Evolutionary conservation across 2,797 vertebrate species (phyloP).

Genomic region (Tiaroga cobitis): DNA sequence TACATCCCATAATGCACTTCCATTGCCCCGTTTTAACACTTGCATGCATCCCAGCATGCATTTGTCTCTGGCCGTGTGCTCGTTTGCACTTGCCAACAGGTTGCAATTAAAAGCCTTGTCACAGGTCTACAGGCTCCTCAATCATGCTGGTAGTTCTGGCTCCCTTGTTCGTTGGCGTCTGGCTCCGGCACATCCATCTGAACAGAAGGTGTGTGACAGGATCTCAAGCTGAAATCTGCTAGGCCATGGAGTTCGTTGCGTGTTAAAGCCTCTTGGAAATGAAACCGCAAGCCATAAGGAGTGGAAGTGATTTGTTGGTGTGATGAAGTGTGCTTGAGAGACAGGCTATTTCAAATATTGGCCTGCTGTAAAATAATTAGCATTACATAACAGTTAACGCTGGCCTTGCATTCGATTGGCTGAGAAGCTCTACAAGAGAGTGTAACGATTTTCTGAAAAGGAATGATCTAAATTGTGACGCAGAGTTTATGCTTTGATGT

Average conservation of each 20-base stretch:
- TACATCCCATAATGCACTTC: not conserved
- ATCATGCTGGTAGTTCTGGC: conserved; percentile 29
- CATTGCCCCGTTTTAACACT: conserved; percentile 1
- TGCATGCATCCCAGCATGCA: not conserved
- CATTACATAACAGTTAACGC: conserved; percentile 22
- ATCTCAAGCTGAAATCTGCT: conserved; percentile 31
- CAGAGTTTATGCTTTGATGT: conserved; percentile 15
- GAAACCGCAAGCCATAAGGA: conserved; percentile 26
- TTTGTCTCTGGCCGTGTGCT: conserved; percentile 15
- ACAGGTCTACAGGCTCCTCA: conserved; percentile 34
- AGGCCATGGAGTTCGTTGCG: not conserved
- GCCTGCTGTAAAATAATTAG: conserved; percentile 26
- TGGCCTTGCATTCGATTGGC: not conserved
- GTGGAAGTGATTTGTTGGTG: conserved; percentile 34
- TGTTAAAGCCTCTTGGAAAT: conserved; percentile 43
- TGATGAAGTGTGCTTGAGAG: conserved; percentile 38
- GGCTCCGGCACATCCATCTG: conserved; percentile 31
- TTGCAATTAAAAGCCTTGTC: conserved; percentile 49
- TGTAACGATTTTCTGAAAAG: conserved; percentile 12
- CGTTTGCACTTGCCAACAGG: conserved; percentile 7
- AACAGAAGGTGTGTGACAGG: conserved; percentile 50
- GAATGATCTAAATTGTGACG: not conserved
- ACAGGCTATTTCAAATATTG: conserved; percentile 41
- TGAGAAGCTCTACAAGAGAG: not conserved
- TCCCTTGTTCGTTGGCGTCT: not conserved